Base-by-base conservation (phyloP, 2,113 vertebrate species). In the Colinus virginianus region DNA sequence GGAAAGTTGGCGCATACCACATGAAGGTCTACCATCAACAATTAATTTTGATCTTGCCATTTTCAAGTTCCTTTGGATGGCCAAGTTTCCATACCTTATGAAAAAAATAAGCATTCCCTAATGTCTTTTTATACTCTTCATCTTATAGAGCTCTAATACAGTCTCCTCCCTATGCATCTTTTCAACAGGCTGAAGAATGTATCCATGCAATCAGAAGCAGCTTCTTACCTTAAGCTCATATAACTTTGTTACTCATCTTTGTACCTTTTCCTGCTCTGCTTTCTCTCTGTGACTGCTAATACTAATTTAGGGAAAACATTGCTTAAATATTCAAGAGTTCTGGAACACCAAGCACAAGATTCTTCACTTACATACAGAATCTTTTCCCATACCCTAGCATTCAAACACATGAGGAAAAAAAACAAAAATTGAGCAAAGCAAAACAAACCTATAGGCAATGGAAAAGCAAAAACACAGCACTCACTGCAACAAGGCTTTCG, bases 401-500 rank as follows among this genome's bases (percentile, higher is more conserved):
- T 42, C 30, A 71, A 79, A 84, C 4, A 8, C 8, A 46, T 4
- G 25, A 45, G 7, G 56, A 67, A 46, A 45, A 34, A 1, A 23
- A 3, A 18, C 6, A 21, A 58, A 5, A 2, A 6, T 3, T 4
- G 2, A 25, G 13, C 32, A 55, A n/a, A 4, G 5, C 1, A 42
- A 84, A 78, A 3, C 21, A 82, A 90, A 72, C 6, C 19, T n/a
- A 79, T 18, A 70, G 40, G 34, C 76, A 89, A 22, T 11, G 2
- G 12, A 84, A 91, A 92, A 72, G 14, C 3, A 58, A 58, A 62
- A 69, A 74, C 61, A 70, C 34, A 48, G 21, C 38, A 98, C 99
- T 97, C 97, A 99, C 99, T 99, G 98, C 71, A 99, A 97, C 67
- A 99, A 89, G 7, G 98, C 98, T 97, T 99, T 99, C 1, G 98